Evolutionary conservation across 92 coral and sea anemone genomes (phyloP).

Genomic region (Heliopora coerulea): DNA sequence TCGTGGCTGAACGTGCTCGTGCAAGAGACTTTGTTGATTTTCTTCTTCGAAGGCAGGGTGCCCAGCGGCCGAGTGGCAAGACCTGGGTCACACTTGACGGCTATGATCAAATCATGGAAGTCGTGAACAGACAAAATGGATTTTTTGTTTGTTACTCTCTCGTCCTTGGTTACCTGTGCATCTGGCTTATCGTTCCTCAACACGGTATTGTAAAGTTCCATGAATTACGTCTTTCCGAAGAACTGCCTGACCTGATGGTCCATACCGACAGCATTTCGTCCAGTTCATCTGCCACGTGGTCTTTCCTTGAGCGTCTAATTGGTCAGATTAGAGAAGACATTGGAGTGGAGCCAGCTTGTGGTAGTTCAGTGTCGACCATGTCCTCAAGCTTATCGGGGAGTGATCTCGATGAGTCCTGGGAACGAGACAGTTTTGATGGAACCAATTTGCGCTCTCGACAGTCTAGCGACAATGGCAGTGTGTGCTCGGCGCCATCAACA

Average conservation of each 20-base stretch:
- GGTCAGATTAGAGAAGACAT: conserved; percentile 91
- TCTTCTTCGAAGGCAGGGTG: conserved; percentile 76
- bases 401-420: conserved; percentile 73
- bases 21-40: conserved; percentile 87
- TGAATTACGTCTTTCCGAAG: conserved; percentile 83
- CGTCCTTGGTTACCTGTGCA: conserved; percentile 92
- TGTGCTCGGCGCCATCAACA: conserved; percentile 66
- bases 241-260: conserved; percentile 46
- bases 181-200: conserved; percentile 86
- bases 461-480: conserved; percentile 59
- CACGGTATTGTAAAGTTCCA: conserved; percentile 88
- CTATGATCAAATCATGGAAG: conserved; percentile 81
- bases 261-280: conserved; percentile 28
- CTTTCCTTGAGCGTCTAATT: conserved; percentile 85
- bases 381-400: conserved; percentile 73
- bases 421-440: conserved; percentile 74
- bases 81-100: conserved; percentile 41
- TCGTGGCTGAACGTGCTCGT: conserved; percentile 91
- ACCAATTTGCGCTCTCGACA: conserved; percentile 64
- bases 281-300: conserved; percentile 51
- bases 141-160: conserved; percentile 78
- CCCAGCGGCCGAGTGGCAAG: conserved; percentile 48
- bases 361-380: conserved; percentile 51
- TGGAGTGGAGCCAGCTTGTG: conserved; percentile 93
- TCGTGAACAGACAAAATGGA: conserved; percentile 74